Evolutionary conservation across 2,113 vertebrate species (phyloP).

Genomic region (Triplophysa tibetana): DNA sequence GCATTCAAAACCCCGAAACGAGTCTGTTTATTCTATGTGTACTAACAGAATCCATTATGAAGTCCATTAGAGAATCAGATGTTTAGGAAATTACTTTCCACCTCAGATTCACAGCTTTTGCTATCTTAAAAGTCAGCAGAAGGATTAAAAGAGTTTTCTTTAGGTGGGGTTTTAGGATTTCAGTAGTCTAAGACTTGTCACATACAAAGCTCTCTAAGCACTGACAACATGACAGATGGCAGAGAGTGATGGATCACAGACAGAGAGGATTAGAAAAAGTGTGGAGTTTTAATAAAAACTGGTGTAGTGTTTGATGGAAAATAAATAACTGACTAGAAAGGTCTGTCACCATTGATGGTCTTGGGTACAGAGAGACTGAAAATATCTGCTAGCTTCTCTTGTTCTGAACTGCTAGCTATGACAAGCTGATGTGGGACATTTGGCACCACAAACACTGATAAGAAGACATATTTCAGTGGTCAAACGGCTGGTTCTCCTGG

Average conservation of each 20-base stretch:
- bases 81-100: neutral
- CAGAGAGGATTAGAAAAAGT: conserved; percentile 28
- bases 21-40: neutral
- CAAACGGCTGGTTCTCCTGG: conserved; percentile 47
- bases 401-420: conserved; percentile 25
- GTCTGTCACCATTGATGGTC: neutral
- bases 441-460: conserved; percentile 57
- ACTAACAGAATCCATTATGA: conserved; percentile 19
- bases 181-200: neutral
- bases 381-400: conserved; percentile 16
- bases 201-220: conserved; percentile 20
- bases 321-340: conserved; percentile 47
- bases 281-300: neutral
- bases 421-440: conserved; percentile 56
- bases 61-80: neutral
- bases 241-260: conserved; percentile 34
- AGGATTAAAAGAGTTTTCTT: conserved; percentile 3
- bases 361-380: neutral
- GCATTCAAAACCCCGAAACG: neutral
- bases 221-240: conserved; percentile 28
- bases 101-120: neutral
- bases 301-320: neutral
- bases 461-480: conserved; percentile 56
- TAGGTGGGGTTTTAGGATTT: neutral
- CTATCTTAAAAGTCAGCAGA: neutral